Percentiles rank a stretch among this genome's conserved stretches.
Evolutionary conservation across 2,113 vertebrate species (phyloP).

Genomic region (Gasterosteus nipponicus): DNA sequence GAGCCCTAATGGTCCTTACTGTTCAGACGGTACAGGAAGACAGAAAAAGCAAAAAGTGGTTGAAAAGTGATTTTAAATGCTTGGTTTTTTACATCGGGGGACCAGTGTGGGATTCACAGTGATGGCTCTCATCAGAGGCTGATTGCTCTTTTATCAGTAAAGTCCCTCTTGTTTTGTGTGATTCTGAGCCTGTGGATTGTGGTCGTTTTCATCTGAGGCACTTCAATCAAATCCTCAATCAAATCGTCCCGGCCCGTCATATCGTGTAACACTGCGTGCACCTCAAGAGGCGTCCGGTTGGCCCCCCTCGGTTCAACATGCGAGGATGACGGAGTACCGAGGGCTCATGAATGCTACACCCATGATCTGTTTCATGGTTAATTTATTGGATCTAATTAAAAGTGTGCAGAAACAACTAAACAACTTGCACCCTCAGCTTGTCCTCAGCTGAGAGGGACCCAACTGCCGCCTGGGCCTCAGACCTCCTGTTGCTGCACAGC

Average conservation of each 20-base stretch:
- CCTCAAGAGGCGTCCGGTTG: background rate
- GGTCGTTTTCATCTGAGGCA: conserved; percentile 12
- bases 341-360: background rate
- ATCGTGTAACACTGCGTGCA: background rate
- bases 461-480: background rate
- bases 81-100: conserved; percentile 30
- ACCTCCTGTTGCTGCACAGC: too few species aligned
- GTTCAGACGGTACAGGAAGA: background rate
- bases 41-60: conserved; percentile 1
- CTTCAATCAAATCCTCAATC: background rate
- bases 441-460: background rate
- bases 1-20: conserved; percentile 3
- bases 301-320: background rate
- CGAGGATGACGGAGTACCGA: background rate
- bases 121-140: conserved; percentile 52
- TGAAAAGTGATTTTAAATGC: conserved; percentile 21
- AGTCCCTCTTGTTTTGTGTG: conserved; percentile 33
- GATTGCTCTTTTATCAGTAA: conserved; percentile 33
- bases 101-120: conserved; percentile 42
- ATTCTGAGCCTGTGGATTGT: conserved; percentile 26
- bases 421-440: too few species aligned
- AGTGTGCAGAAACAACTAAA: background rate
- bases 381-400: background rate
- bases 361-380: background rate
- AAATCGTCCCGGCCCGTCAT: background rate